Conservation (phyloP, 2,888 invertebrate species). For the Blastobasis adustella region DNA sequence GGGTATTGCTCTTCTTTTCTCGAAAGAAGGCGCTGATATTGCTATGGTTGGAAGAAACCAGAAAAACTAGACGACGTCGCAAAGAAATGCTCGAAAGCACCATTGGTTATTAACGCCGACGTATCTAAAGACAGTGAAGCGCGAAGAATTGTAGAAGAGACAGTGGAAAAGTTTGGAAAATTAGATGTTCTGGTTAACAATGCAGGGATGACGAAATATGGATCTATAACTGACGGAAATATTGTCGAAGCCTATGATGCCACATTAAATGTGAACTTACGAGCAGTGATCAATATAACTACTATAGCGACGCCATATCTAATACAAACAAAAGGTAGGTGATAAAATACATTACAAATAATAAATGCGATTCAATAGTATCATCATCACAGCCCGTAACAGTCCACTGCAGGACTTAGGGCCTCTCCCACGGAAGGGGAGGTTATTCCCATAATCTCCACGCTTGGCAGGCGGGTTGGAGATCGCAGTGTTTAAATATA, state of each 20-base stretch:
- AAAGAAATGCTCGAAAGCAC: conserved; percentile 52
- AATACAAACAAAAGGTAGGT: conserved; percentile 56
- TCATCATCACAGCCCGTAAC: no score
- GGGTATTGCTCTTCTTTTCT: conserved; percentile 16
- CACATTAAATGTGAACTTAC: not conserved
- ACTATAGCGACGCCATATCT: not conserved
- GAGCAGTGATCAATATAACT: not conserved
- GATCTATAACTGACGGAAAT: not conserved
- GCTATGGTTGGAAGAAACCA: conserved; percentile 26
- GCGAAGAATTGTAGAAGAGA: conserved; percentile 20
- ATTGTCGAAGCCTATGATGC: not conserved
- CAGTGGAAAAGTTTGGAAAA: conserved; percentile 12
- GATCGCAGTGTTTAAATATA: no score
- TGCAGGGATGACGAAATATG: conserved; percentile 1
- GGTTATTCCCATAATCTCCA: no score
- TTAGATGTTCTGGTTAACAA: conserved; percentile 11
- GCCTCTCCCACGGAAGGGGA: no score
- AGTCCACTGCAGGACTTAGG: no score
- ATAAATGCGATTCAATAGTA: no score
- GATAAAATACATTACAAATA: no score
- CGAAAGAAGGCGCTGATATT: conserved; percentile 19
- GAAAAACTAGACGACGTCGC: conserved; percentile 20
- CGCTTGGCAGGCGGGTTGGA: no score
- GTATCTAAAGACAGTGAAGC: conserved; percentile 21
- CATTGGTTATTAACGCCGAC: conserved; percentile 24